Evolutionary conservation across 2,797 vertebrate genomes (phyloP).

Genomic region (Oreonectes daqikongensis): DNA sequence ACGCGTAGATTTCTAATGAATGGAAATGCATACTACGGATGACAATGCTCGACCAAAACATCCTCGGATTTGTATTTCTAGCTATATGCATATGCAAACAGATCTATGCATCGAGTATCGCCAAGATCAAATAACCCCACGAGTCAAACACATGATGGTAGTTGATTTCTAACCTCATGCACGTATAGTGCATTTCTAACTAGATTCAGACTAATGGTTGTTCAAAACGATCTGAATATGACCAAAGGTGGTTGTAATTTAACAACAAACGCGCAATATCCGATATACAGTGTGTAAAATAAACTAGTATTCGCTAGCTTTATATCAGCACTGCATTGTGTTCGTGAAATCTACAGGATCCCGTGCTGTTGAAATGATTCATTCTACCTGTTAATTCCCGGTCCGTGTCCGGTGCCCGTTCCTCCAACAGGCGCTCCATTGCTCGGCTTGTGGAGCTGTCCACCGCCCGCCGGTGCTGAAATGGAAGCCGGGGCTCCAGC

Average conservation of each 20-base stretch:
- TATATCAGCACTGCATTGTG: neutral
- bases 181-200: conserved; percentile 13
- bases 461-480: conserved; percentile 84
- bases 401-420: conserved; percentile 74
- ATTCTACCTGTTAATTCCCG: conserved; percentile 81
- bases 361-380: neutral
- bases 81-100: conserved; percentile 1
- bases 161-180: conserved; percentile 20
- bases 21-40: neutral
- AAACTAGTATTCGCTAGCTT: neutral
- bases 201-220: neutral
- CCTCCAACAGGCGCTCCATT: conserved; percentile 80
- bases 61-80: neutral
- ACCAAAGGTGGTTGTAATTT: conserved; percentile 11
- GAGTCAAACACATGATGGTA: conserved; percentile 24
- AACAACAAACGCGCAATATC: neutral
- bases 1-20: conserved; percentile 9
- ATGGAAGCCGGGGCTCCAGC: conserved; percentile 80
- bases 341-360: neutral
- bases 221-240: neutral
- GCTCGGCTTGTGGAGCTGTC: conserved; percentile 85
- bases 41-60: neutral
- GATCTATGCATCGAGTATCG: conserved; percentile 18
- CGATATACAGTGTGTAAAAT: neutral
- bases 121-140: conserved; percentile 22